Evolutionary conservation across 1,140 invertebrate genomes (phyloP).

Genomic region (Matsumurasca onukii): DNA sequence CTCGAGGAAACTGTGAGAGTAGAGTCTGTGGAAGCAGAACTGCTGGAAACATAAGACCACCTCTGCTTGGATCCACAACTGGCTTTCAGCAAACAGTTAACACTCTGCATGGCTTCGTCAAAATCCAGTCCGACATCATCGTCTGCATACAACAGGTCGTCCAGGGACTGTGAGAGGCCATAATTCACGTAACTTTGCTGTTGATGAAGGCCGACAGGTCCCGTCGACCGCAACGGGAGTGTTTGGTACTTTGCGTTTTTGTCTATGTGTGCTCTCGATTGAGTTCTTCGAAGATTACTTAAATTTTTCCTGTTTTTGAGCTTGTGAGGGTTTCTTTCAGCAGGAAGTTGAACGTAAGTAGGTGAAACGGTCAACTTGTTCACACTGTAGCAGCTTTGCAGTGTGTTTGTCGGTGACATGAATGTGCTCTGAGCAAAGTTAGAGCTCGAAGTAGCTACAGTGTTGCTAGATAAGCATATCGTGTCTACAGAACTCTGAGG

Average conservation of each 20-base stretch:
- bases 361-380: neutral
- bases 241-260: neutral
- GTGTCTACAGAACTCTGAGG: conserved; percentile 44
- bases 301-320: neutral
- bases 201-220: neutral
- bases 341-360: neutral
- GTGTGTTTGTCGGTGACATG: neutral
- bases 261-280: conserved; percentile 16
- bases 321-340: neutral
- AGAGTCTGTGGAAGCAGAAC: neutral
- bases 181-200: conserved; percentile 20
- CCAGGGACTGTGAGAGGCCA: conserved; percentile 22
- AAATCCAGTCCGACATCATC: conserved; percentile 11
- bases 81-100: conserved; percentile 13
- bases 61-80: neutral
- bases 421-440: neutral
- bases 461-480: conserved; percentile 38
- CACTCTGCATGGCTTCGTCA: conserved; percentile 14
- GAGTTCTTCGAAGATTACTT: conserved; percentile 9
- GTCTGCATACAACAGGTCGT: neutral
- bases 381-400: neutral
- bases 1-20: neutral
- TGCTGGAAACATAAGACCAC: neutral
- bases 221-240: neutral
- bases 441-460: neutral